Conservation (phyloP, 2,888 invertebrate species). For the Sinelater perroti region DNA sequence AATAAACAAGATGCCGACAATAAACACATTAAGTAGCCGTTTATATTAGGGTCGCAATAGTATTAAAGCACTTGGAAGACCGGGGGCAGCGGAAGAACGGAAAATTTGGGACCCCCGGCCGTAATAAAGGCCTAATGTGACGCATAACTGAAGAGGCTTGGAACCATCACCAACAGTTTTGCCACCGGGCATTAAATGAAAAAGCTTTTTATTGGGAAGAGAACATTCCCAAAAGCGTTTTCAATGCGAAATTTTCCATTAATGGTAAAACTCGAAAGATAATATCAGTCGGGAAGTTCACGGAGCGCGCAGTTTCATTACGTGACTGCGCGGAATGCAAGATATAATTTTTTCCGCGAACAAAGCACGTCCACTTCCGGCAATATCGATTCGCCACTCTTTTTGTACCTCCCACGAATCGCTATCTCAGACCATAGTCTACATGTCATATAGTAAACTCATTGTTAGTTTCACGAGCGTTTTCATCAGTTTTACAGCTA, state of each 20-base stretch:
- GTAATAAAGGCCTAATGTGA: constrained; percentile 31
- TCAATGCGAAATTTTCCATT: no score
- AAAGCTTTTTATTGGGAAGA: no score
- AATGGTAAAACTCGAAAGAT: no score
- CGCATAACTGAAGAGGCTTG: constrained; percentile 33
- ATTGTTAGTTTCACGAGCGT: constrained; percentile 35
- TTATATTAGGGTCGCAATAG: constrained; percentile 34
- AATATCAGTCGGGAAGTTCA: no score
- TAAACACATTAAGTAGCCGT: constrained; percentile 37
- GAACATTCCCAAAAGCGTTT: no score
- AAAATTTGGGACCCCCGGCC: constrained; percentile 30
- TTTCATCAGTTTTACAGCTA: constrained; percentile 35
- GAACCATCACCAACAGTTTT: constrained; percentile 23
- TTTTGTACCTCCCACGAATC: constrained; percentile 15
- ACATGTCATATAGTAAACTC: constrained; percentile 29
- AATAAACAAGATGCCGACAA: constrained; percentile 34
- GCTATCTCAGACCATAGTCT: constrained; percentile 22
- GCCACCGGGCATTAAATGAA: constrained; percentile 9
- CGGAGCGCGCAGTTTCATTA: no score
- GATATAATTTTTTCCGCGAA: constrained; percentile 4
- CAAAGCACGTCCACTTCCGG: constrained; percentile 7
- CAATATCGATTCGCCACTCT: constrained; percentile 27
- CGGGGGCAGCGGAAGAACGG: constrained; percentile 26
- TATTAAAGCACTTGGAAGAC: constrained; percentile 33
- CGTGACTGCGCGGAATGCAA: no score